A percentile compares a stretch with the other conserved stretches of the same genome.
These are phyloP conservation scores for Cherax quadricarinatus DNA, from an alignment of 1,140 invertebrate species.

Conservation along the genomic window DNA sequence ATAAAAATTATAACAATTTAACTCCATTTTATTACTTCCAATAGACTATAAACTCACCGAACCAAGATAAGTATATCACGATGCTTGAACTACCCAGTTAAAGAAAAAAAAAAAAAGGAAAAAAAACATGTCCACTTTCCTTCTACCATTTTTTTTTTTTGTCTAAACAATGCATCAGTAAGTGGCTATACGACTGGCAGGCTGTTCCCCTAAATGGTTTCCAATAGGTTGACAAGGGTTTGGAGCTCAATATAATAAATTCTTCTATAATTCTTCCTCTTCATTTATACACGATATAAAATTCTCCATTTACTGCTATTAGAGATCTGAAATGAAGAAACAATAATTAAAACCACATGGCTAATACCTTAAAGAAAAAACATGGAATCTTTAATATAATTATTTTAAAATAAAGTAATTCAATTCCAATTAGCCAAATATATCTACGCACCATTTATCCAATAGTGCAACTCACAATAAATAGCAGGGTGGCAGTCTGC, in stretches of 20 bases:
- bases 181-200: conserved; percentile 50
- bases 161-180: conserved; percentile 50
- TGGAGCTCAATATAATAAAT: conserved; percentile 62
- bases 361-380: too few species aligned
- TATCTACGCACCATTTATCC: too few species aligned
- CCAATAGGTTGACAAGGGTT: conserved; percentile 52
- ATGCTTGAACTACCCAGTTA: conserved; percentile 22
- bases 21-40: conserved; percentile 31
- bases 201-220: conserved; percentile 60
- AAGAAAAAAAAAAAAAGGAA: conserved; percentile 14
- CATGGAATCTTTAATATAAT: too few species aligned
- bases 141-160: conserved; percentile 40
- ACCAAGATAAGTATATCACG: neutral
- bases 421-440: too few species aligned
- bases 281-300: conserved; percentile 56
- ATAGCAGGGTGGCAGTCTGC: too few species aligned
- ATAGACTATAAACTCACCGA: conserved; percentile 41
- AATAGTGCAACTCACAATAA: too few species aligned
- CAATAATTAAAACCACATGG: neutral
- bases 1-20: neutral
- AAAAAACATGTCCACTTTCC: conserved; percentile 25
- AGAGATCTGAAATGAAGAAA: conserved; percentile 59
- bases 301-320: conserved; percentile 53
- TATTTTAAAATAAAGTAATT: too few species aligned
- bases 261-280: conserved; percentile 57